These are phyloP conservation scores for Nasua narica DNA, from an alignment of 2,797 vertebrate species.

Conservation along the genomic window DNA sequence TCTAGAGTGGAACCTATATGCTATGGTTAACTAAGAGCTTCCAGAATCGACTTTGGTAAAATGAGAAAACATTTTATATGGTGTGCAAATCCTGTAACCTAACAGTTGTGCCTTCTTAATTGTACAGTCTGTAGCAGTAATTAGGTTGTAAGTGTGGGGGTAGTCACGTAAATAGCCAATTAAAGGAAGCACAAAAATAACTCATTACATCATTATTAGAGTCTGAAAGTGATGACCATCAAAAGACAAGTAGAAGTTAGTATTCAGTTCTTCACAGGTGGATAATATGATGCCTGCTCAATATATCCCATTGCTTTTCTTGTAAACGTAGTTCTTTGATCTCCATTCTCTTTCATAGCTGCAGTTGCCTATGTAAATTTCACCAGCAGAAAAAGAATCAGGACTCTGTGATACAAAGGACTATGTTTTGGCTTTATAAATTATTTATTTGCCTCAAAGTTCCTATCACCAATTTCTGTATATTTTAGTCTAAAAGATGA, in stretches of 20 bases:
- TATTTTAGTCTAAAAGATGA: constrained; percentile 54
- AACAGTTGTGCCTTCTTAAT: neutral
- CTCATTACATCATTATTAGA: constrained; percentile 33
- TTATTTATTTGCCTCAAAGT: constrained; percentile 39
- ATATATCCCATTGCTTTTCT: constrained; percentile 31
- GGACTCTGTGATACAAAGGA: neutral
- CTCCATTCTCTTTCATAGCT: neutral
- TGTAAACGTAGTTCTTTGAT: constrained; percentile 40
- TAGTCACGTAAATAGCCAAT: neutral
- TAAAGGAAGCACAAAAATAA: constrained; percentile 9
- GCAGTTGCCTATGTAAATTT: constrained; percentile 46
- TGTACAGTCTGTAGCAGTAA: constrained; percentile 34
- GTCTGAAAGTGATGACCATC: constrained; percentile 5
- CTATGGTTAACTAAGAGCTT: constrained; percentile 29
- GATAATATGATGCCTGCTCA: neutral
- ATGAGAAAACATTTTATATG: constrained; percentile 31
- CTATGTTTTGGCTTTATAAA: constrained; percentile 57
- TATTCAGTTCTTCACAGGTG: constrained; percentile 18
- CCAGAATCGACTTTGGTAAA: constrained; percentile 1
- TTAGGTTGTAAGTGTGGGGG: constrained; percentile 40
- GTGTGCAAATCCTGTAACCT: neutral
- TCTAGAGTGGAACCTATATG: neutral
- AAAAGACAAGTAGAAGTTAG: constrained; percentile 35
- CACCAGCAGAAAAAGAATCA: constrained; percentile 43
- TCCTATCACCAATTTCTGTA: constrained; percentile 43